Evolutionary conservation across 2,797 vertebrate genomes (phyloP), one percentile per base, ranked within the genome.

Genomic region (Capromys pilorides): DNA sequence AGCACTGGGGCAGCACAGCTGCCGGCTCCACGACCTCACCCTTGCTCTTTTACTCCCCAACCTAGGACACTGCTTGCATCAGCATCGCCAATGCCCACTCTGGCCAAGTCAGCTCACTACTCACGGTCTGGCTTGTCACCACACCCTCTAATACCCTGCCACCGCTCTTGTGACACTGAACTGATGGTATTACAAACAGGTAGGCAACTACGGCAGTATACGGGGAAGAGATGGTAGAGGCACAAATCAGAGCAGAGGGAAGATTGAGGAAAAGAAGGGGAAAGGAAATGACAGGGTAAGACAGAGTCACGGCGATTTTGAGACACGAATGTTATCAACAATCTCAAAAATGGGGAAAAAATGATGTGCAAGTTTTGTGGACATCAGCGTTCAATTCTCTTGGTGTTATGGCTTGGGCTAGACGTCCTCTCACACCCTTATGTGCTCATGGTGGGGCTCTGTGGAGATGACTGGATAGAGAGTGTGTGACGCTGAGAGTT

Each of bases 341-440:
- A 41, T 31, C 26, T 49, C 75, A 77, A 51, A 77, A 77, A 18
- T 11, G 39, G 67, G 67, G 13, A 73, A 41, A 75, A 88, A 82
- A 82, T 90, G 19, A n/a, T 54, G 62, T 73, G 57, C 33, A 80
- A 22, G 12, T 73, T 92, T 84, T 94, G 19, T 93, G 73, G 61
- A 33, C 51, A 16, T 45, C 16, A 66, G n/a, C 71, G 86, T 91
- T 86, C 9, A 62, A 18, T 51, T 95, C 39, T 88, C 36, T 88
- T 41, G 39, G 10, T 41, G 39, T 24, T 41, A 73, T 26, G 11
- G 11, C 11, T 73, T 26, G 39, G 0, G 71, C 39, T 75, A 41
- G 24, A 75, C 45, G 71, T 45, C 39, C 71, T 14, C 24, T 14
- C 39, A 75, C 45, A 75, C 22, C 12, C 71, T 75, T 5, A 45